Conservation (phyloP, 2,888 invertebrate species). For the Meganola albula region DNA sequence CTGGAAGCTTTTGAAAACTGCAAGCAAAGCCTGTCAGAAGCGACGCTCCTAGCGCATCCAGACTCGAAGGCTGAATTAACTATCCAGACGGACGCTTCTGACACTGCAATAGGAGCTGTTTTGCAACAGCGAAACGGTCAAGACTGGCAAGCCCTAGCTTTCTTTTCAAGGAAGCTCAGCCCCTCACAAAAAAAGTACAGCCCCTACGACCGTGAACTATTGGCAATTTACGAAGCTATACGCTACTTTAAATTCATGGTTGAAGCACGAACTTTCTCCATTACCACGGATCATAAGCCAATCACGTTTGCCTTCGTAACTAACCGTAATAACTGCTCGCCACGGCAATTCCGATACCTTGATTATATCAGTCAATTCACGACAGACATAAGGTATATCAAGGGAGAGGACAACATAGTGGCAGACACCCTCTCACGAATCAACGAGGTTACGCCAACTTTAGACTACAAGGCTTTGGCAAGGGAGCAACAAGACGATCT, state of each 20-base stretch:
- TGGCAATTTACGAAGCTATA: slow-evolving; percentile 42
- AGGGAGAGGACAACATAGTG: slow-evolving; percentile 24
- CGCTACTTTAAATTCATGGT: slow-evolving; percentile 41
- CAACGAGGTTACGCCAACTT: too few relatives aligned
- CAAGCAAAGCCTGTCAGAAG: slow-evolving; percentile 29
- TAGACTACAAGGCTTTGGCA: too few relatives aligned
- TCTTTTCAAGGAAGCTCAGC: slow-evolving; percentile 40
- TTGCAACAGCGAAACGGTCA: slow-evolving; percentile 35
- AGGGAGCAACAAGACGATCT: too few relatives aligned
- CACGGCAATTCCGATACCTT: slow-evolving; percentile 21
- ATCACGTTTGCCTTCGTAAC: slow-evolving; percentile 37
- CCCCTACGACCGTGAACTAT: slow-evolving; percentile 44
- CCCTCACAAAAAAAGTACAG: slow-evolving; percentile 35
- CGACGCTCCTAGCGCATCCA: slow-evolving; percentile 39
- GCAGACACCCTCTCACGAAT: slow-evolving; percentile 32
- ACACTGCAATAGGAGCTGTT: slow-evolving; percentile 41
- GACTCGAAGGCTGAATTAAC: slow-evolving; percentile 27
- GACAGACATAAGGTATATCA: slow-evolving; percentile 17
- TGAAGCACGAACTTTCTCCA: slow-evolving; percentile 11
- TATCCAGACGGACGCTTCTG: slow-evolving; percentile 43
- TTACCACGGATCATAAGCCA: slow-evolving; percentile 26
- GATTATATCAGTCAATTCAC: slow-evolving; percentile 25
- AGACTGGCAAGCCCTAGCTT: slow-evolving; percentile 39
- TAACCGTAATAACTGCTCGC: slow-evolving; percentile 24
- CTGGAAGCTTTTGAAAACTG: slow-evolving; percentile 25